Conservation (phyloP, 2,113 vertebrate genomes). For the Tenrec ecaudatus region DNA sequence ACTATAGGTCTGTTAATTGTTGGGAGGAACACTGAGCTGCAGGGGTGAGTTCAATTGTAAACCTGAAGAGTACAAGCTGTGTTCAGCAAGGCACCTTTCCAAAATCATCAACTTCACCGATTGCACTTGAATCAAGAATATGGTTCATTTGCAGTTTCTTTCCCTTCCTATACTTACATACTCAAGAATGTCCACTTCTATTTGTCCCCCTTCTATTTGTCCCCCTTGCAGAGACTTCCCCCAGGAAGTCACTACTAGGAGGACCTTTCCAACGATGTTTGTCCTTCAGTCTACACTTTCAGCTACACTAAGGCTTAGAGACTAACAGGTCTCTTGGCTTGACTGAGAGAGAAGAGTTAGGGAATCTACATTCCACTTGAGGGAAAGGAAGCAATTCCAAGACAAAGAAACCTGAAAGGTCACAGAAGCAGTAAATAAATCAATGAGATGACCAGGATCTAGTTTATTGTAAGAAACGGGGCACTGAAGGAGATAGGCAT, state of each 20-base stretch:
- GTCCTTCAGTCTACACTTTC: neutral
- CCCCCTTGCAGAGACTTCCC: neutral
- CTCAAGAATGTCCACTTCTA: neutral
- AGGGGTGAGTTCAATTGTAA: too few species aligned
- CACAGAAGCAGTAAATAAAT: neutral
- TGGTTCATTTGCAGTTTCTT: neutral
- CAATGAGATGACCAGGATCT: neutral
- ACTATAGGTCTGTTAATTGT: too few species aligned
- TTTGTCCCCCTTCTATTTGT: neutral
- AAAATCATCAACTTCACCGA: neutral
- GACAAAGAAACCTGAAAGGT: neutral
- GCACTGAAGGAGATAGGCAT: neutral
- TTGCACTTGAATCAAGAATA: constrained; percentile 39
- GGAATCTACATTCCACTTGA: neutral
- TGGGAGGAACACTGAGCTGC: too few species aligned
- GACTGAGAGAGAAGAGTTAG: neutral
- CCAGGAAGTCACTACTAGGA: neutral
- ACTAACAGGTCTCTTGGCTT: neutral
- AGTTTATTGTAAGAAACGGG: neutral
- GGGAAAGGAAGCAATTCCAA: neutral
- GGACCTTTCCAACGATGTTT: neutral
- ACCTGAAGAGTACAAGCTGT: too few species aligned
- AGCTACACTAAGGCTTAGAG: neutral
- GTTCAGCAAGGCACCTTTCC: neutral
- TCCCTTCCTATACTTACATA: neutral